These are phyloP conservation scores for Vulpes ferrilata DNA, from an alignment of 2,113 vertebrate genomes.

Conservation along the genomic window DNA sequence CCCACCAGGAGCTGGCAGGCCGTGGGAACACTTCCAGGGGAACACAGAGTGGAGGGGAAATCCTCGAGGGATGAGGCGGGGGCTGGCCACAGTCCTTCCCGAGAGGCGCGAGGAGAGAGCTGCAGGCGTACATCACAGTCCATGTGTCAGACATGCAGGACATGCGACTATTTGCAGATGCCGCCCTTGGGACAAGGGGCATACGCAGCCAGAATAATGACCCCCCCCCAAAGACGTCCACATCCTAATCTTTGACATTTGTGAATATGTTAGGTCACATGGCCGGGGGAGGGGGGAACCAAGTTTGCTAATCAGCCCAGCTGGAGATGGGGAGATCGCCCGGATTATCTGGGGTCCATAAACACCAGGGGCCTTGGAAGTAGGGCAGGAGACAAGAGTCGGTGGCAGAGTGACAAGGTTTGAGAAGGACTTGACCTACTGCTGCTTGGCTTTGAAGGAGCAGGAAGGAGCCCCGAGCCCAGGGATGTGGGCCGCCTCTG, in stretches of 20 bases:
- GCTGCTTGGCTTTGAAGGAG: neutral
- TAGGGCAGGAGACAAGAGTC: neutral
- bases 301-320: neutral
- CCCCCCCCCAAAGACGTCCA: neutral
- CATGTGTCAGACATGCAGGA: neutral
- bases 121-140: neutral
- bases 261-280: neutral
- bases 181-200: neutral
- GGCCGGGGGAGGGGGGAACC: neutral
- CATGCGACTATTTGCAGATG: neutral
- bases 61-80: neutral
- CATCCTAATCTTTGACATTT: neutral
- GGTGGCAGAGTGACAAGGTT: neutral
- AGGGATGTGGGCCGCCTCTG: neutral
- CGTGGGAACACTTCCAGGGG: neutral
- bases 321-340: neutral
- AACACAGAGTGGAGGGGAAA: neutral
- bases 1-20: neutral
- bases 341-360: neutral
- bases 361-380: neutral
- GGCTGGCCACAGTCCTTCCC: neutral
- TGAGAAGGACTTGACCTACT: neutral
- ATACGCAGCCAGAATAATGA: neutral
- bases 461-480: neutral
- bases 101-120: too few species aligned